Evolutionary conservation across 2,113 vertebrate species (phyloP), one percentile per base, ranked within the genome.

Genomic region (Gadus chalcogrammus): DNA sequence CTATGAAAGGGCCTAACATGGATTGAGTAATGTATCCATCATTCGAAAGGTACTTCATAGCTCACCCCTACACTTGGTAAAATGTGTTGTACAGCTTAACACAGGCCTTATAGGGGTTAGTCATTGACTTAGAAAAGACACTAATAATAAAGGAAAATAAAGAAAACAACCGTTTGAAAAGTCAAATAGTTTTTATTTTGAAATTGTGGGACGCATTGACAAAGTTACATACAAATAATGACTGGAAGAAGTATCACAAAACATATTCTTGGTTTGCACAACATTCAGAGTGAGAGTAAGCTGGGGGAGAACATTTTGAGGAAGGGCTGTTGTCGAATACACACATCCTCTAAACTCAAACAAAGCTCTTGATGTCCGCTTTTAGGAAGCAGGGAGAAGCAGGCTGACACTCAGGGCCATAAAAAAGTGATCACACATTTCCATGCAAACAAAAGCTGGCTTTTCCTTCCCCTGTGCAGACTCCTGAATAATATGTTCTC

Each of bases 381-480:
- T 82, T 79, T 70, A 85, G 80, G 58, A 83, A 84, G 67, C 67
- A 74, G 68, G 67, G 80, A 59, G 38, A 81, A 72, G 76, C 79
- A 72, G 75, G 77, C 77, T 86, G 85, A 87, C 81, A 77, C 78
- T 69, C 69, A 71, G 72, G 73, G 83, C 77, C 81, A 84, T 79
- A 17, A 75, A 63, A 76, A 77, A 65, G 75, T 79, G 86, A 90
- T 89, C 86, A 87, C 83, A 88, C 78, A 77, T 76, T 88, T 80
- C 80, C 81, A 76, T 76, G 67, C 80, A 88, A 86, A 88, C 83
- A 85, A 90, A 86, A 76, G 72, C 68, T 60, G 72, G 70, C 72
- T 75, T 75, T 80, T 78, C 72, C 70, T 82, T 85, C 82, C 79
- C 81, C 79, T 75, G 77, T 76, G 79, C 82, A 81, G 88, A 79